A percentile compares a stretch with the other conserved stretches of the same genome.
Evolutionary conservation across 2,888 invertebrate genomes (phyloP).

Genomic region (Labia minor): DNA sequence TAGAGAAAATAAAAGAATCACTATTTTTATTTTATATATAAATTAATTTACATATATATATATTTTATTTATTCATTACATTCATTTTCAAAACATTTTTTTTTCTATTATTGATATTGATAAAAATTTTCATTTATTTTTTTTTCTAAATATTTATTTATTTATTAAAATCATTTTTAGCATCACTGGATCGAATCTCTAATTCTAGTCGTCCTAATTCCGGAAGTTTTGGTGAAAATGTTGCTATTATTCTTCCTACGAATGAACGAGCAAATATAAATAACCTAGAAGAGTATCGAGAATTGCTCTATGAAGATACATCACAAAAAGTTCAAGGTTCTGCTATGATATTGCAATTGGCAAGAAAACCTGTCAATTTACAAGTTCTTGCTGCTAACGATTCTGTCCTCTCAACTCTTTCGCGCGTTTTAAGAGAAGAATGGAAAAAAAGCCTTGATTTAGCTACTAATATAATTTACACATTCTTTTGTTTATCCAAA

Average conservation of each 20-base stretch:
- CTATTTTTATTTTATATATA: too few species aligned
- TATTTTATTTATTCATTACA: too few species aligned
- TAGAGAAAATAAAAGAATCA: too few species aligned
- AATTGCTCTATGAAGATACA: conserved; percentile 89
- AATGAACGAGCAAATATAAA: conserved; percentile 68
- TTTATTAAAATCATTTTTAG: neutral
- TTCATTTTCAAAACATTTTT: too few species aligned
- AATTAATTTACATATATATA: too few species aligned
- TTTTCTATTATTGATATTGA: too few species aligned
- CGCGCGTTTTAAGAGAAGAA: conserved; percentile 91
- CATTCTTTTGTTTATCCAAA: conserved; percentile 94
- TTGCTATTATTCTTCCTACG: neutral
- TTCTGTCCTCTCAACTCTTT: conserved; percentile 89
- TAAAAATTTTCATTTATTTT: neutral
- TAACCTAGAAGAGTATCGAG: conserved; percentile 86
- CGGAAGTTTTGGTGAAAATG: neutral
- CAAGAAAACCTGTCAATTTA: conserved; percentile 87
- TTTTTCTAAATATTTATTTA: too few species aligned
- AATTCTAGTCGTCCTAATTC: neutral
- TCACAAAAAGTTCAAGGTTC: conserved; percentile 88
- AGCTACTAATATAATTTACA: conserved; percentile 91
- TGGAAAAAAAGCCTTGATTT: conserved; percentile 94
- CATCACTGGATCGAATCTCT: neutral
- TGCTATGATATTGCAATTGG: conserved; percentile 78
- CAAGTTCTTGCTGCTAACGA: conserved; percentile 89